phyloP scores from a whole-genome alignment of 2,888 invertebrate species.

The Luperina testacea region DNA sequence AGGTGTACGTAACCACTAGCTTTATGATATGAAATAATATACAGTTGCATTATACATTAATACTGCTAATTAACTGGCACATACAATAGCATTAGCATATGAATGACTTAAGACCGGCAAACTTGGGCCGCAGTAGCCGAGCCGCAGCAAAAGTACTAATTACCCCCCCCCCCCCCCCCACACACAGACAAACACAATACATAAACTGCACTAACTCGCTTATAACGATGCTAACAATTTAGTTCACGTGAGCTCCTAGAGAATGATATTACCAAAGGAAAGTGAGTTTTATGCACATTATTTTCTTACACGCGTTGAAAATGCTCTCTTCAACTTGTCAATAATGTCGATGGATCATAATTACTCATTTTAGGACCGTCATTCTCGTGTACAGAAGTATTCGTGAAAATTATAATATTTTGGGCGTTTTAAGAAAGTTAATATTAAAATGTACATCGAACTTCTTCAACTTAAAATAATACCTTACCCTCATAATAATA shows the following conservation, averaged over 20 bases:
- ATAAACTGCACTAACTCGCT: constrained; percentile 7
- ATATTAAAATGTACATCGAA: background rate
- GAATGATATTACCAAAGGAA: constrained; percentile 3
- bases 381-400: background rate
- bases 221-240: constrained; percentile 20
- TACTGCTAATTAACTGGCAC: constrained; percentile 36
- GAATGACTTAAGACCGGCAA: constrained; percentile 54
- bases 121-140: constrained; percentile 25
- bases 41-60: constrained; percentile 2
- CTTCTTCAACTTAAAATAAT: background rate
- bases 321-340: background rate
- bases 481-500: background rate
- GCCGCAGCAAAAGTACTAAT: constrained; percentile 48
- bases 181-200: background rate
- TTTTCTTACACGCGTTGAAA: background rate
- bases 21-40: constrained; percentile 8
- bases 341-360: background rate
- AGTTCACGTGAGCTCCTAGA: background rate
- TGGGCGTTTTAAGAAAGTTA: background rate
- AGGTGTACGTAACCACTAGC: background rate
- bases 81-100: constrained; percentile 47
- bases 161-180: background rate
- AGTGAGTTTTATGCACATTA: background rate
- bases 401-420: no score
- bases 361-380: background rate